Percentiles rank a stretch among this genome's conserved stretches.
These are phyloP conservation scores for Periplaneta americana DNA, from an alignment of 1,140 invertebrate genomes.

Conservation along the genomic window DNA sequence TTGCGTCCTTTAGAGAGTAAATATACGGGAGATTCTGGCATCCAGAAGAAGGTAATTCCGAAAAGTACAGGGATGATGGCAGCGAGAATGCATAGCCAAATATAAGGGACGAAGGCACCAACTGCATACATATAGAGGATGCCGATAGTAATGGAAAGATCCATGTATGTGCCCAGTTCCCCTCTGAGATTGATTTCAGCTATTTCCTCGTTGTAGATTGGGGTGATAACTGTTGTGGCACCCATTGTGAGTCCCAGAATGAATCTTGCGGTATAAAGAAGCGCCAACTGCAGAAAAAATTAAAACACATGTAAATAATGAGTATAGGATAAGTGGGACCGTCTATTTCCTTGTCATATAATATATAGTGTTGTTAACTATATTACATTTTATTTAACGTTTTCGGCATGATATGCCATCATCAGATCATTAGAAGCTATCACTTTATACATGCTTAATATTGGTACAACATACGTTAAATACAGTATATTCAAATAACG, in stretches of 20 bases:
- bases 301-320: too few species aligned
- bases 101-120: conserved; percentile 66
- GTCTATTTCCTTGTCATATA: too few species aligned
- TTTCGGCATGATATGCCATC: too few species aligned
- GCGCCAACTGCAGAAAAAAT: conserved; percentile 26
- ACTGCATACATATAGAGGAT: conserved; percentile 69
- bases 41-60: conserved; percentile 29
- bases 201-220: conserved; percentile 55
- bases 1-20: conserved; percentile 21
- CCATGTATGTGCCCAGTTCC: conserved; percentile 72
- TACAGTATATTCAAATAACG: too few species aligned
- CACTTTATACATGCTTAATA: too few species aligned
- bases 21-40: conserved; percentile 43
- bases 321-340: too few species aligned
- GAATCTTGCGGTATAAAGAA: conserved; percentile 52
- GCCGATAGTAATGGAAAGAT: conserved; percentile 69
- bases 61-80: conserved; percentile 29
- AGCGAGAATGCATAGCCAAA: conserved; percentile 30
- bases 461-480: too few species aligned
- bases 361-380: too few species aligned
- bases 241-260: conserved; percentile 57
- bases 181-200: conserved; percentile 52
- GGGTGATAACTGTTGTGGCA: conserved; percentile 53
- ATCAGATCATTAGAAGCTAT: too few species aligned
- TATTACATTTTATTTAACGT: too few species aligned